Conservation (phyloP, 1,140 invertebrate genomes). For the Hypothenemus hampei region DNA sequence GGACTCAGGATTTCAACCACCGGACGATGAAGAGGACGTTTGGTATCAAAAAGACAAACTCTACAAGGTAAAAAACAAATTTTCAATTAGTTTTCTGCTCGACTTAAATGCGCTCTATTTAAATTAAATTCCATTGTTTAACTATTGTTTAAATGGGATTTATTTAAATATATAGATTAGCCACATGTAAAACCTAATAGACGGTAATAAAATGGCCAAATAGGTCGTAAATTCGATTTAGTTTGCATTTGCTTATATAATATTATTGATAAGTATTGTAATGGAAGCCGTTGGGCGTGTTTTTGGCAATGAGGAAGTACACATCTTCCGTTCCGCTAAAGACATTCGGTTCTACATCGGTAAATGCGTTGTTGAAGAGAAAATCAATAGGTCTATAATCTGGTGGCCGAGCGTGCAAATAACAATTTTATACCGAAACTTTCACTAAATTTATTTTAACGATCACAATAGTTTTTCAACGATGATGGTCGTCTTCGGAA, state of each 20-base stretch:
- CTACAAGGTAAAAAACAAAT: conserved; percentile 67
- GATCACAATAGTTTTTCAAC: not conserved
- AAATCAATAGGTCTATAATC: not conserved
- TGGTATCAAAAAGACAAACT: conserved; percentile 93
- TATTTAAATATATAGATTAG: not conserved
- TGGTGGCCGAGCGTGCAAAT: not conserved
- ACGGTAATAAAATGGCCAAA: not conserved
- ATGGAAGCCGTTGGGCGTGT: not conserved
- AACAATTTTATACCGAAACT: conserved; percentile 2
- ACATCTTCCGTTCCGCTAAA: not conserved
- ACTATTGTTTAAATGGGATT: not conserved
- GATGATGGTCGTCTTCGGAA: too few species aligned
- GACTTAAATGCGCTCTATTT: not conserved
- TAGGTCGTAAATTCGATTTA: not conserved
- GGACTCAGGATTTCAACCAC: conserved; percentile 63
- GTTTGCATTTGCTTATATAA: not conserved
- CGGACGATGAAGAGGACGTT: conserved; percentile 83
- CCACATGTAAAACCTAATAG: not conserved
- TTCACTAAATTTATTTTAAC: conserved; percentile 5
- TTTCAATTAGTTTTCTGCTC: not conserved
- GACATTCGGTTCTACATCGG: not conserved
- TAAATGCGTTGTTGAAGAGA: not conserved
- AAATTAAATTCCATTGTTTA: not conserved
- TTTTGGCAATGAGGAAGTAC: not conserved
- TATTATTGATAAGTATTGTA: too few species aligned